Evolutionary conservation across 2,888 invertebrate genomes (phyloP), one percentile per base, ranked within the genome.

Genomic region (Eueremaeus valkanovi): DNA sequence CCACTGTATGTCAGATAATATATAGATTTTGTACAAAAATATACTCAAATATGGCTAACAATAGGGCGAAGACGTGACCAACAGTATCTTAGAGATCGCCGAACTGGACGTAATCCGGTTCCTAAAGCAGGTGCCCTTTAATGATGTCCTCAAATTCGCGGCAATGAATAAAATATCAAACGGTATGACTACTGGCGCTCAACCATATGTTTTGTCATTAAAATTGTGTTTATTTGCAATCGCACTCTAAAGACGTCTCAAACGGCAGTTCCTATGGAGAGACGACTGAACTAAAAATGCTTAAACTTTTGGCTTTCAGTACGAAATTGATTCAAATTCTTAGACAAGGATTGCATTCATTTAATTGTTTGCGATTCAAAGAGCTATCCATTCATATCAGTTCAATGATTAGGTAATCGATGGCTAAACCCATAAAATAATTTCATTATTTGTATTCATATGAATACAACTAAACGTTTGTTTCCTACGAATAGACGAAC

Each of bases 51-150:
- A 6, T 61, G 73, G 27, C 75, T 75, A 63, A 73, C 76, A 66
- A 49, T 29, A 78, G 27, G 79, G 78, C 66, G 78, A 77, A 75
- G 78, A 78, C 36, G 72, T 78, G 33, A 76, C 77, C 24, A 77
- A 63, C 9, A 73, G 74, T 55, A 36, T 21, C n/a, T 3, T 42
- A 1, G 29, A 76, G 42, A 51, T 77, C 27, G 74, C 76, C 11
- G 77, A 77, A 74, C 49, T 66, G 18, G 77, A 77, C 68, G 45
- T 77, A 29, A 77, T 77, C n/a, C 61, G 70, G 45, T 76, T 74
- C 51, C 27, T 77, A n/a, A 42, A 45, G 40, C 77, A 76, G 42
- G 40, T 77, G 24, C 77, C 77, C 6, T 77, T 77, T 21, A 74
- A 72, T n/a, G 63, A 73, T 55, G 51, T 77, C n/a, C 27, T 77